These are phyloP conservation scores for Lagria hirta DNA, from an alignment of 2,888 invertebrate species.

Conservation along the genomic window DNA sequence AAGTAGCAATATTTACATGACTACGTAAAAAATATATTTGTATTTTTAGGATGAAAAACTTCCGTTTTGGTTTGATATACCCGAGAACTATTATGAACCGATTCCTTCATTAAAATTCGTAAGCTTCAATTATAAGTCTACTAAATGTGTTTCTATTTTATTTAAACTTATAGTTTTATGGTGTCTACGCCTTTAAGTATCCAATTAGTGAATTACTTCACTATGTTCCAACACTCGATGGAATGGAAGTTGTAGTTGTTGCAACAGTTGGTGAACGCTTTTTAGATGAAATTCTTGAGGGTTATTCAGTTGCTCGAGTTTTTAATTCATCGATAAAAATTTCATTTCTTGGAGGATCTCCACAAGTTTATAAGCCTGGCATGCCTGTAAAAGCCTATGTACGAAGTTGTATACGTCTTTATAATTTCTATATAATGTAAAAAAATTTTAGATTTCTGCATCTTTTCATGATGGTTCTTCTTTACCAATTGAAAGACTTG, in stretches of 20 bases:
- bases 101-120: conserved; percentile 74
- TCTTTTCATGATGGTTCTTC: conserved; percentile 91
- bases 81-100: conserved; percentile 61
- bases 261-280: conserved; percentile 88
- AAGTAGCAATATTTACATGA: too few relatives aligned
- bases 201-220: conserved; percentile 77
- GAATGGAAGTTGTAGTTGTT: conserved; percentile 79
- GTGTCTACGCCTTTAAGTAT: conserved; percentile 84
- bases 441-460: conserved; percentile 67
- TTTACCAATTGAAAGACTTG: conserved; percentile 64
- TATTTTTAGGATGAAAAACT: conserved; percentile 76
- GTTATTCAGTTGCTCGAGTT: conserved; percentile 83
- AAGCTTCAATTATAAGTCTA: conserved; percentile 43
- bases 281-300: conserved; percentile 81
- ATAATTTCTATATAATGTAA: not conserved
- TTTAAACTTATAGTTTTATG: conserved; percentile 68
- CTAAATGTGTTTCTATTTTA: conserved; percentile 8
- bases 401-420: conserved; percentile 52
- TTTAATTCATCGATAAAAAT: conserved; percentile 84
- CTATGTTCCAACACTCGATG: conserved; percentile 67
- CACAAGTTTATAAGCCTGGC: conserved; percentile 93
- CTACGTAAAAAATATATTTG: too few relatives aligned
- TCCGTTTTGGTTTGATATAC: conserved; percentile 77
- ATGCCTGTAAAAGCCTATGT: conserved; percentile 89
- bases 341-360: conserved; percentile 83